Conservation (phyloP, 2,888 invertebrate species). For the Hypolimnas misippus region DNA sequence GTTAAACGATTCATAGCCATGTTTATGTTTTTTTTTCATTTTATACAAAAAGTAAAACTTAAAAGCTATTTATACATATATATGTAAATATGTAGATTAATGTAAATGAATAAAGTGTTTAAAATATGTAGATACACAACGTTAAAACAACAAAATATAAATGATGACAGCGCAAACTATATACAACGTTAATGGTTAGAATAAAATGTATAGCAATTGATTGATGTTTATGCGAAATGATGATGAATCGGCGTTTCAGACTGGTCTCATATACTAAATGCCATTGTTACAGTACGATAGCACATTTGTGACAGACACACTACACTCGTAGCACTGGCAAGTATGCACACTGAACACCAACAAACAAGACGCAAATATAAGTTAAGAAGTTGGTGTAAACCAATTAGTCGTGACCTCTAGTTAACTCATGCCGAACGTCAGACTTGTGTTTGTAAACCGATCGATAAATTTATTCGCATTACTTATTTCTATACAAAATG, state of each 20-base stretch:
- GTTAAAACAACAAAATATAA: too few species aligned
- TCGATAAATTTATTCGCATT: conserved; percentile 44
- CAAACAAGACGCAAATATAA: conserved; percentile 63
- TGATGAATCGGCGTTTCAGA: conserved; percentile 21
- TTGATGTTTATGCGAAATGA: conserved; percentile 25
- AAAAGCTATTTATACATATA: background rate
- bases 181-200: conserved; percentile 64
- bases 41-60: background rate
- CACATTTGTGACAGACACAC: conserved; percentile 23
- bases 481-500: conserved; percentile 14
- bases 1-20: too few species aligned
- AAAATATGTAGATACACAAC: too few species aligned
- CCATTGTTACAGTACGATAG: background rate
- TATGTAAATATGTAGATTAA: background rate
- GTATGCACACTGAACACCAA: conserved; percentile 81
- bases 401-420: conserved; percentile 67
- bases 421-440: conserved; percentile 65
- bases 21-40: too few species aligned
- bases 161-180: conserved; percentile 48
- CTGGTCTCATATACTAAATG: conserved; percentile 5
- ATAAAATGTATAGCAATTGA: conserved; percentile 45
- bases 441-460: conserved; percentile 47
- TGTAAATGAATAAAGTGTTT: too few species aligned
- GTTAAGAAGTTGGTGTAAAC: conserved; percentile 47
- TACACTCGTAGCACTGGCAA: conserved; percentile 42